phyloP scores from a whole-genome alignment of 2,797 vertebrate genomes.

The Delichon dasypus region DNA sequence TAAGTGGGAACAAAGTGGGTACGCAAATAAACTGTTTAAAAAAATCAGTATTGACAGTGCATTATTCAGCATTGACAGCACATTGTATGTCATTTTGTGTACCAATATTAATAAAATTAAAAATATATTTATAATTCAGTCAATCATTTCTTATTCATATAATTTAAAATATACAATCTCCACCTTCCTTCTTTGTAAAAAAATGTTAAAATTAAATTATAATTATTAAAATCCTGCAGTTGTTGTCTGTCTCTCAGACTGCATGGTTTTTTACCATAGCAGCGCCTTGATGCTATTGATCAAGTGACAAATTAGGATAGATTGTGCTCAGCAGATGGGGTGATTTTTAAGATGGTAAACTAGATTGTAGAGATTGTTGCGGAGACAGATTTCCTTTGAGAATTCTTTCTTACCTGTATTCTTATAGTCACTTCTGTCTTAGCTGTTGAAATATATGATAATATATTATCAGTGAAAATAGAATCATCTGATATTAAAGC shows the following conservation, averaged over 20 bases:
- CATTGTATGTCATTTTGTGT: neutral
- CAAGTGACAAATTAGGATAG: neutral
- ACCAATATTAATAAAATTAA: neutral
- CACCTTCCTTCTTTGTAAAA: neutral
- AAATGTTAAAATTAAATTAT: conserved; percentile 45
- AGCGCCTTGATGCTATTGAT: neutral
- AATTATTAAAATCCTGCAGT: neutral
- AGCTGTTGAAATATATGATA: neutral
- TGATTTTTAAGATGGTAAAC: neutral
- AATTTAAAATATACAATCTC: neutral
- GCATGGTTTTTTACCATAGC: neutral
- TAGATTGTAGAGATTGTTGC: neutral
- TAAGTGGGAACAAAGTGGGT: neutral
- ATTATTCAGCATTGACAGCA: neutral
- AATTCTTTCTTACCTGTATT: neutral
- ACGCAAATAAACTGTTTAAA: neutral
- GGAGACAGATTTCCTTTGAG: neutral
- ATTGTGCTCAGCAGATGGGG: neutral
- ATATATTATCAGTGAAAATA: neutral
- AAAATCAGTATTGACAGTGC: neutral
- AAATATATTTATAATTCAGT: neutral
- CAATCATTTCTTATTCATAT: neutral
- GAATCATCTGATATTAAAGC: neutral
- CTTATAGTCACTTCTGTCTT: neutral
- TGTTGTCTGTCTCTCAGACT: neutral